These are phyloP conservation scores for Ptychobarbus kaznakovi DNA, from an alignment of 2,797 vertebrate genomes.

Conservation along the genomic window DNA sequence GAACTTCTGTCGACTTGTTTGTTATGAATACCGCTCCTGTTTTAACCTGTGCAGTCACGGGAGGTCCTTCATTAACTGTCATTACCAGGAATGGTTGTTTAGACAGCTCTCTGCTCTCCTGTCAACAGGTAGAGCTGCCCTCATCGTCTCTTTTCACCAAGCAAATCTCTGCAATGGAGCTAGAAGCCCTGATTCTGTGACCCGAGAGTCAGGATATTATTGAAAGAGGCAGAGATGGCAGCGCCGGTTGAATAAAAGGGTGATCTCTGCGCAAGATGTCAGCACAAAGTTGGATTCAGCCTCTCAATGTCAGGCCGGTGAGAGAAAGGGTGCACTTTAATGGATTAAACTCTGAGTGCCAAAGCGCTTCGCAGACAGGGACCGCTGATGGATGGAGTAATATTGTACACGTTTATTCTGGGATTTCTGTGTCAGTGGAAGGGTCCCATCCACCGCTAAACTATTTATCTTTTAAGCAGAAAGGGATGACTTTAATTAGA, in stretches of 20 bases:
- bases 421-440: constrained; percentile 63
- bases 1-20: constrained; percentile 47
- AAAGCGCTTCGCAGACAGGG: constrained; percentile 72
- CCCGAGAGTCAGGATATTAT: constrained; percentile 69
- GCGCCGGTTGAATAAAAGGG: constrained; percentile 75
- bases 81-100: constrained; percentile 54
- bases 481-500: constrained; percentile 40
- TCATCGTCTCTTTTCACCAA: constrained; percentile 57
- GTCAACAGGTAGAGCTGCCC: constrained; percentile 53
- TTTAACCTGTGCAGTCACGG: constrained; percentile 54
- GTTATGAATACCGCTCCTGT: constrained; percentile 51
- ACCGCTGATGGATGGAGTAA: constrained; percentile 78
- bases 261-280: constrained; percentile 79
- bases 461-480: constrained; percentile 52
- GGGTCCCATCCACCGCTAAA: constrained; percentile 36
- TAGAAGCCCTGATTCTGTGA: constrained; percentile 64
- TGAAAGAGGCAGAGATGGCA: constrained; percentile 76
- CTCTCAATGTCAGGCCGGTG: constrained; percentile 77
- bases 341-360: constrained; percentile 78
- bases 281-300: constrained; percentile 79
- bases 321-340: constrained; percentile 80
- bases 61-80: constrained; percentile 54
- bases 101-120: constrained; percentile 50
- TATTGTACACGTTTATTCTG: constrained; percentile 69
- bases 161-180: constrained; percentile 58